Evolutionary conservation across 2,797 vertebrate genomes (phyloP).

Genomic region (Coregonus sp.): DNA sequence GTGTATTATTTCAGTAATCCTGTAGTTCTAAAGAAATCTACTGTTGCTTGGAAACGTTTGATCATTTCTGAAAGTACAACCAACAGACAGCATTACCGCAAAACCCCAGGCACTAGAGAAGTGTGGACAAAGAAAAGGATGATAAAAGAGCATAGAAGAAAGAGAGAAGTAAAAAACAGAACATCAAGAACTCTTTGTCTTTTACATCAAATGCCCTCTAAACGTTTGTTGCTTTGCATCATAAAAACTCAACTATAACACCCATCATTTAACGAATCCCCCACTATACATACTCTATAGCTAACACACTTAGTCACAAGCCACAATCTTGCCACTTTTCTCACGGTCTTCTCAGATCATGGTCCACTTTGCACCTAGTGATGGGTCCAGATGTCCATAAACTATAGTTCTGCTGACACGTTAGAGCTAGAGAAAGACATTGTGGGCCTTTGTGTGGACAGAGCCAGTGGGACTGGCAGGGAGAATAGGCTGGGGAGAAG

Average conservation of each 20-base stretch:
- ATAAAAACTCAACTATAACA: neutral
- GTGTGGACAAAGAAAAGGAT: neutral
- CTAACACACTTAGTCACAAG: neutral
- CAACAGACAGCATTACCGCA: neutral
- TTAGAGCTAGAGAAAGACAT: neutral
- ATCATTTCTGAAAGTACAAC: neutral
- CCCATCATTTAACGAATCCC: neutral
- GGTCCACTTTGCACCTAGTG: neutral
- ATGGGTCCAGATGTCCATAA: constrained; percentile 6
- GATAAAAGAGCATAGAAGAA: neutral
- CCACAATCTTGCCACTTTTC: neutral
- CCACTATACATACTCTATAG: neutral
- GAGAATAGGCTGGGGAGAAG: neutral
- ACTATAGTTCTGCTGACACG: neutral
- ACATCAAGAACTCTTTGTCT: neutral
- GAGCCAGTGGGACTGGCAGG: neutral
- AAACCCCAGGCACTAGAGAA: neutral
- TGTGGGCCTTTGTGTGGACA: neutral
- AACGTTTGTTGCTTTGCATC: neutral
- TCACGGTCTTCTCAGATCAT: neutral
- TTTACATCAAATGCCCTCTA: neutral
- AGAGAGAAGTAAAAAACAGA: neutral
- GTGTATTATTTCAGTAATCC: no score
- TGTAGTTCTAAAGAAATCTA: neutral
- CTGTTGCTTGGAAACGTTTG: constrained; percentile 9